Conservation (phyloP, 1,140 invertebrate genomes). For the Leptinotarsa lineolata region DNA sequence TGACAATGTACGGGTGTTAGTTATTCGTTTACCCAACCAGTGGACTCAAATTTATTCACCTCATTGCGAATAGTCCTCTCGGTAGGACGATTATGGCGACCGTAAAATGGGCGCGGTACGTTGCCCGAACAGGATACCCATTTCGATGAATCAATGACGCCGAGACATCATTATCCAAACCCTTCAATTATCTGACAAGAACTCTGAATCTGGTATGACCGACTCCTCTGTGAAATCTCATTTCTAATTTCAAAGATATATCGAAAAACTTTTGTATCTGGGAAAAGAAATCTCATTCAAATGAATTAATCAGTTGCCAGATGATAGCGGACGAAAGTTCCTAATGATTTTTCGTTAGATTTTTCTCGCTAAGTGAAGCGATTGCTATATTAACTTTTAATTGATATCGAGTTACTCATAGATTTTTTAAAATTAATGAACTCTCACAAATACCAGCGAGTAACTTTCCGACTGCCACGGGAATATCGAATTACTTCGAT, state of each 20-base stretch:
- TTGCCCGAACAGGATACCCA: too few species aligned
- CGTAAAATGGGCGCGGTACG: too few species aligned
- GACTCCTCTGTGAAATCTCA: neutral
- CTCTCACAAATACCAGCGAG: neutral
- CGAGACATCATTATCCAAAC: neutral
- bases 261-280: neutral
- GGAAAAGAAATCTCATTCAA: neutral
- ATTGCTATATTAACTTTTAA: conserved; percentile 9
- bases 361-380: neutral
- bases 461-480: neutral
- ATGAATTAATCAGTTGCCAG: neutral
- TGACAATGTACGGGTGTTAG: too few species aligned
- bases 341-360: neutral
- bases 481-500: neutral
- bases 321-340: neutral
- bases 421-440: conserved; percentile 4
- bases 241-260: neutral
- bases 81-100: too few species aligned
- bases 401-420: neutral
- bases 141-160: too few species aligned
- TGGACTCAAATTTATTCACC: too few species aligned
- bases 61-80: too few species aligned
- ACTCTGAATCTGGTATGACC: neutral
- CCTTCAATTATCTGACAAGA: neutral
- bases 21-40: too few species aligned